Conservation (phyloP, 2,113 vertebrate genomes). For the Rousettus leschenaultii region DNA sequence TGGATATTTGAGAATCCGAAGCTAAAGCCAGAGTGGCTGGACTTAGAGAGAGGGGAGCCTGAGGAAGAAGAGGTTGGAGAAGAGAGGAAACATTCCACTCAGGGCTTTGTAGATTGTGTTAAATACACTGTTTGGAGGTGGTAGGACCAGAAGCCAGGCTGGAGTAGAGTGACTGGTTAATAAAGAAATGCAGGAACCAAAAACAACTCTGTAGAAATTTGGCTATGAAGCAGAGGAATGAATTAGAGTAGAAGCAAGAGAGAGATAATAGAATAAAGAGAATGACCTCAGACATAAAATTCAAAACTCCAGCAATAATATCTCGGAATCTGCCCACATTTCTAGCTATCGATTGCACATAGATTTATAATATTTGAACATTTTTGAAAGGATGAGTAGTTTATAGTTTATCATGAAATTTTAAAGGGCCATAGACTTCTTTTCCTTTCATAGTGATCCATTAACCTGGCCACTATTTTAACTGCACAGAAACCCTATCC, state of each 20-base stretch:
- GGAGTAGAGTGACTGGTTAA: background rate
- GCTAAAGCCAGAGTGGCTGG: rapidly evolving
- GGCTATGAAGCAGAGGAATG: background rate
- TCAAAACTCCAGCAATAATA: background rate
- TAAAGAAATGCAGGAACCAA: background rate
- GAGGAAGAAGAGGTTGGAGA: background rate
- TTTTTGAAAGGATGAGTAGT: background rate
- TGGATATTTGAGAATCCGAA: background rate
- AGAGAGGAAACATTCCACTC: rapidly evolving
- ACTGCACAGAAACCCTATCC: background rate
- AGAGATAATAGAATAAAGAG: background rate
- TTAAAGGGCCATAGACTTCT: background rate
- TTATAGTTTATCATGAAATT: background rate
- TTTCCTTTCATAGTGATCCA: background rate
- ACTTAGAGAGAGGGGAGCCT: background rate
- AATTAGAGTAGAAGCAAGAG: background rate
- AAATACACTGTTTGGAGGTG: background rate
- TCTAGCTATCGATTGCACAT: background rate
- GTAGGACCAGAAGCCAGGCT: background rate
- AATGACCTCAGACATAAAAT: background rate
- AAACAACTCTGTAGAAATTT: background rate
- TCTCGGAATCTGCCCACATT: background rate
- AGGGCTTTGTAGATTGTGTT: background rate
- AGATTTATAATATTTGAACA: background rate
- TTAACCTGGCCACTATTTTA: background rate